Conservation (phyloP, 2,797 vertebrate species). For the Chiroxiphia lanceolata region DNA sequence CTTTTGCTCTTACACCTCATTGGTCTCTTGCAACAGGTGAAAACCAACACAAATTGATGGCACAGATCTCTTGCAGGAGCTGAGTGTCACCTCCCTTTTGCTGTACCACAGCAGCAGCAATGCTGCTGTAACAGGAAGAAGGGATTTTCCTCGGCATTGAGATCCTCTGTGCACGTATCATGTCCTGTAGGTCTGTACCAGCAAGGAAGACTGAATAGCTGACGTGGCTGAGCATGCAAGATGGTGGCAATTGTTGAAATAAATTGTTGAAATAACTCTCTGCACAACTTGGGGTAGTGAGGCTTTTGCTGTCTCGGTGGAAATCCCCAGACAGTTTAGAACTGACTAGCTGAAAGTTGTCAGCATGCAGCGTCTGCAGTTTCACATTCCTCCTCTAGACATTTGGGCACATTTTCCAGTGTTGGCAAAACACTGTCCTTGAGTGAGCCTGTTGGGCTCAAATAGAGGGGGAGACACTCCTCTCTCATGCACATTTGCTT, state of each 20-base stretch:
- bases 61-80: slow-evolving; percentile 17
- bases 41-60: slow-evolving; percentile 11
- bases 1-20: not conserved
- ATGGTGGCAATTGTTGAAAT: not conserved
- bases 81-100: not conserved
- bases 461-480: not conserved
- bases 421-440: not conserved
- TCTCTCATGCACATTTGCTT: not conserved
- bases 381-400: not conserved
- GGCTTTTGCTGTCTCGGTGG: not conserved
- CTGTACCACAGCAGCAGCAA: not conserved
- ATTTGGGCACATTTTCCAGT: not conserved
- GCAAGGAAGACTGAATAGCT: not conserved
- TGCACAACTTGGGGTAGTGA: not conserved
- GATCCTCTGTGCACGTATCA: not conserved
- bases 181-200: not conserved
- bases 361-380: not conserved
- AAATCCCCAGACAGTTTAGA: not conserved
- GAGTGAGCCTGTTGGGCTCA: not conserved
- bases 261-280: not conserved
- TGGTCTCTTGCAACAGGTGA: slow-evolving; percentile 20
- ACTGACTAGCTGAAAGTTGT: not conserved
- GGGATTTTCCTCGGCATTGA: not conserved
- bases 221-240: not conserved
- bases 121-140: not conserved